A percentile compares a stretch with the other conserved stretches of the same genome.
These are phyloP conservation scores for Desmodus rotundus DNA, from an alignment of 2,113 vertebrate genomes.

Conservation along the genomic window DNA sequence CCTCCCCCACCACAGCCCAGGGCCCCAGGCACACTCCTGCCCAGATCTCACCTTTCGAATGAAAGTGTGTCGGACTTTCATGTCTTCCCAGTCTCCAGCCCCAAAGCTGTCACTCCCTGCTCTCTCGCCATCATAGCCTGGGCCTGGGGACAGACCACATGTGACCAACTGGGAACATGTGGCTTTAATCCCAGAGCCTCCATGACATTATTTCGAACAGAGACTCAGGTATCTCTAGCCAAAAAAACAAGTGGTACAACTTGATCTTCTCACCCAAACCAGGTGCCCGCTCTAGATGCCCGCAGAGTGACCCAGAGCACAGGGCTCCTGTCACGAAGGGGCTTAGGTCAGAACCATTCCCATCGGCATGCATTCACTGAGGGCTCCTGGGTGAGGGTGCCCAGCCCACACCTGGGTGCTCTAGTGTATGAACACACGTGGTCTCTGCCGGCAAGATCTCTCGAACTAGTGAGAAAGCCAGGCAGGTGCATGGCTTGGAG, in stretches of 20 bases:
- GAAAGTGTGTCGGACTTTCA: slow-evolving; percentile 88
- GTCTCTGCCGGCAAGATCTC: neutral
- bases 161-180: neutral
- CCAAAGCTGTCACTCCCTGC: slow-evolving; percentile 81
- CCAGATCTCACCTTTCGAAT: slow-evolving; percentile 88
- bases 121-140: slow-evolving; percentile 54
- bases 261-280: neutral
- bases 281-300: neutral
- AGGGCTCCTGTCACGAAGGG: neutral
- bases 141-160: slow-evolving; percentile 24
- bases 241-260: neutral
- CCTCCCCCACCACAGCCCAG: neutral
- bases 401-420: neutral
- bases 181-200: neutral
- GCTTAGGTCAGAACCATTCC: neutral
- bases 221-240: neutral
- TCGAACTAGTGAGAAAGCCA: neutral
- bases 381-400: neutral
- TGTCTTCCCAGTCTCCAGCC: slow-evolving; percentile 82
- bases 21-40: neutral
- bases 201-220: neutral
- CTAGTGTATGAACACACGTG: neutral
- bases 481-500: neutral
- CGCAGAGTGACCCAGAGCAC: neutral
- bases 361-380: neutral